Conservation (phyloP, 1,140 invertebrate species). For the Rhagoletis zephyria region DNA sequence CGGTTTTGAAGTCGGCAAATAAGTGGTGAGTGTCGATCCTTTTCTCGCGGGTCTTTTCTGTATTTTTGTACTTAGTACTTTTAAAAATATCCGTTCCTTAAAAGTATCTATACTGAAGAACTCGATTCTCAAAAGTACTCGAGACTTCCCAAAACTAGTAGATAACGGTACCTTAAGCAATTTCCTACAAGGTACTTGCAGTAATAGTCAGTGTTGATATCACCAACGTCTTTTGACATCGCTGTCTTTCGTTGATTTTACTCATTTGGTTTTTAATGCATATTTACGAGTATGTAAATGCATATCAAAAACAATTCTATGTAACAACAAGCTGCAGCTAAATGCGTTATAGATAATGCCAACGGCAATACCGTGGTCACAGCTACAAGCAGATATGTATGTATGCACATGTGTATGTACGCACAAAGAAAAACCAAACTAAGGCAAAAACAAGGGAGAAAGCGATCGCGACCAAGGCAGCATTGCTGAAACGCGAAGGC, state of each 20-base stretch:
- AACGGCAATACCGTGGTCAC: constrained; percentile 44
- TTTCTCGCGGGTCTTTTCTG: no score
- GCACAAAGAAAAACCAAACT: not conserved
- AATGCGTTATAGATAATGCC: constrained; percentile 49
- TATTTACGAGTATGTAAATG: constrained; percentile 51
- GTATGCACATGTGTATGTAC: no score
- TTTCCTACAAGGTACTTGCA: not conserved
- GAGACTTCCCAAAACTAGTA: no score
- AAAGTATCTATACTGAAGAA: no score
- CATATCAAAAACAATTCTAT: not conserved
- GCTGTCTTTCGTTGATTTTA: constrained; percentile 42
- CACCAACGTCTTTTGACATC: constrained; percentile 46
- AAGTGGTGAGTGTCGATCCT: no score
- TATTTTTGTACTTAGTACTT: no score
- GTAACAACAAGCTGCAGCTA: constrained; percentile 31
- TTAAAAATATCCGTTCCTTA: no score
- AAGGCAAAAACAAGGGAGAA: not conserved
- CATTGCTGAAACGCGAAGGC: not conserved
- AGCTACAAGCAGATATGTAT: not conserved
- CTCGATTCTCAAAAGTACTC: no score
- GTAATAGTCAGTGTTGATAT: not conserved
- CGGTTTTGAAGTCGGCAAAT: no score
- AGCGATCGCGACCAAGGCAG: not conserved
- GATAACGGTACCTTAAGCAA: not conserved
- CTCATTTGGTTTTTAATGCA: constrained; percentile 52